Evolutionary conservation across 2,888 invertebrate genomes (phyloP).

Genomic region (Lasioglossum morio): DNA sequence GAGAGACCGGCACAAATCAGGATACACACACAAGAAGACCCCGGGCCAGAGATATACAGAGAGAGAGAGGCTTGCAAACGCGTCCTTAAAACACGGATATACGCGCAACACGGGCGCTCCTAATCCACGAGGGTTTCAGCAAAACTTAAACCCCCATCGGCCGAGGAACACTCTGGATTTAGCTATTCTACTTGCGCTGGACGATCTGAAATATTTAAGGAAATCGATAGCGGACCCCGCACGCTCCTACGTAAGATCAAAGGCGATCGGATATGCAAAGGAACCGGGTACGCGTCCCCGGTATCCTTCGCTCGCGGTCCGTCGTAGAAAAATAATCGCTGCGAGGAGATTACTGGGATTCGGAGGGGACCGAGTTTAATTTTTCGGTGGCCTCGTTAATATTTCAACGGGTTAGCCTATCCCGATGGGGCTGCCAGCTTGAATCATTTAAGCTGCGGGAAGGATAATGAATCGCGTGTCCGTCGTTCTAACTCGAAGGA

Average conservation of each 20-base stretch:
- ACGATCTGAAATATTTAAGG: conserved; percentile 72
- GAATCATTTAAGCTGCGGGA: not conserved
- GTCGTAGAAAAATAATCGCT: conserved; percentile 5
- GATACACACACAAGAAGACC: conserved; percentile 45
- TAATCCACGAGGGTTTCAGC: conserved; percentile 77
- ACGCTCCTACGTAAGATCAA: conserved; percentile 57
- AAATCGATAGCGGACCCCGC: conserved; percentile 62
- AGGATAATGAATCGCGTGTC: not conserved
- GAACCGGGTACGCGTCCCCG: not conserved
- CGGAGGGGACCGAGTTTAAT: conserved; percentile 4
- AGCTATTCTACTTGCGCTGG: conserved; percentile 70
- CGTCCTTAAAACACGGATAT: conserved; percentile 75
- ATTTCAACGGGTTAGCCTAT: not conserved
- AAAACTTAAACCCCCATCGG: conserved; percentile 74
- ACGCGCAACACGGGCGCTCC: conserved; percentile 69
- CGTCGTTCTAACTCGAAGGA: not conserved
- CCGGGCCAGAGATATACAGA: not conserved
- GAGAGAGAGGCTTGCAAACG: conserved; percentile 51
- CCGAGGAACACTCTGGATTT: conserved; percentile 71
- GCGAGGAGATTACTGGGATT: not conserved
- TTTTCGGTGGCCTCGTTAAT: not conserved
- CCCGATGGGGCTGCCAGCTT: not conserved
- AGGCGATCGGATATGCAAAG: conserved; percentile 46
- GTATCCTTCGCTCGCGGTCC: not conserved
- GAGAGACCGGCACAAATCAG: conserved; percentile 69